A percentile compares a stretch with the other conserved stretches of the same genome.
phyloP scores from a whole-genome alignment of 2,888 invertebrate species.

The Drosophila fungiperda region DNA sequence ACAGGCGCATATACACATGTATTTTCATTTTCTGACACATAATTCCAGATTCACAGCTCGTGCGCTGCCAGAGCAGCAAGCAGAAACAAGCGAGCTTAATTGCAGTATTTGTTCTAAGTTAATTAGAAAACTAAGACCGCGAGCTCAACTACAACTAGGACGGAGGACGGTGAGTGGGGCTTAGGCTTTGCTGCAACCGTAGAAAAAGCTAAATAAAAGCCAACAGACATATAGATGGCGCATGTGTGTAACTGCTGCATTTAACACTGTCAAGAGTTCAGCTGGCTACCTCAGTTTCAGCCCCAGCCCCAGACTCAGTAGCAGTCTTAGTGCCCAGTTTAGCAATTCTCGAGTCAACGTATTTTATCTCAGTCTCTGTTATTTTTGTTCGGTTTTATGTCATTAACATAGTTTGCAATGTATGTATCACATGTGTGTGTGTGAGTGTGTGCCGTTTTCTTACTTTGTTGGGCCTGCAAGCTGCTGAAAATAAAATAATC shows the following conservation, averaged over 20 bases:
- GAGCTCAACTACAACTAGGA: conserved; percentile 20
- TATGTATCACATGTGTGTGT: conserved; percentile 14
- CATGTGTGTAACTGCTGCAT: conserved; percentile 76
- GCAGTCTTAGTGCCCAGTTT: conserved; percentile 41
- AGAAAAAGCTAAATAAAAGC: conserved; percentile 20
- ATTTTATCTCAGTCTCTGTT: conserved; percentile 49
- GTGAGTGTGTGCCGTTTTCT: conserved; percentile 34
- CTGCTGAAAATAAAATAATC: conserved; percentile 74
- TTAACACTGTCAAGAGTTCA: conserved; percentile 78
- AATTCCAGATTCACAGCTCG: conserved; percentile 77
- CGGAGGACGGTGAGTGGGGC: conserved; percentile 7
- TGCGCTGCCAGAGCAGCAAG: conserved; percentile 54
- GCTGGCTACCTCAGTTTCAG: conserved; percentile 34
- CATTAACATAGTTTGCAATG: conserved; percentile 77
- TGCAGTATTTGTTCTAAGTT: conserved; percentile 79
- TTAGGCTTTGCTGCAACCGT: conserved; percentile 16
- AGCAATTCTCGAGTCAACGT: conserved; percentile 29
- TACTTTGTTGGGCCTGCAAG: conserved; percentile 45
- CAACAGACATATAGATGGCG: conserved; percentile 34
- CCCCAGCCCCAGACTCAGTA: conserved; percentile 14
- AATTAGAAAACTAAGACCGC: conserved; percentile 70
- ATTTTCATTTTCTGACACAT: conserved; percentile 82
- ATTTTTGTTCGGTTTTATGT: conserved; percentile 64
- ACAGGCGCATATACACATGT: conserved; percentile 50
- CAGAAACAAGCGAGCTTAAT: conserved; percentile 75